phyloP scores from a whole-genome alignment of 2,888 invertebrate genomes.

The Dexiosoma caninum region DNA sequence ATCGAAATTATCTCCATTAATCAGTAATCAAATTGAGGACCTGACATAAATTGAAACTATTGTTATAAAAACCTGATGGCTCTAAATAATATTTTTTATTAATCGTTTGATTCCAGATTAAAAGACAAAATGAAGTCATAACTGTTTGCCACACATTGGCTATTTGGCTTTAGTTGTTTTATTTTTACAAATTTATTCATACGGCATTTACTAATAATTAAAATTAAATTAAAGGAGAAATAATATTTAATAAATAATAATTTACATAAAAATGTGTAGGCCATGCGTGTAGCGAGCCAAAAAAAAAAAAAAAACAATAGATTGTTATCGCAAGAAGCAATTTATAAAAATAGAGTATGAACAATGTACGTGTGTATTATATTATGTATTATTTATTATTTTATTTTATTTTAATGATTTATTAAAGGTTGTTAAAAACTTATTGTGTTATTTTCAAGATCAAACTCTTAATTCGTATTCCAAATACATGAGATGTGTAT shows the following conservation, averaged over 20 bases:
- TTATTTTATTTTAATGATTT: too few species aligned
- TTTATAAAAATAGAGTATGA: not conserved
- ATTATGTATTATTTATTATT: not conserved
- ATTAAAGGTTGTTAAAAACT: not conserved
- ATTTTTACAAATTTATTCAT: not conserved
- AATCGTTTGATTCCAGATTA: too few species aligned
- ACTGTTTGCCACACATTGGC: not conserved
- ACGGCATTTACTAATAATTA: not conserved
- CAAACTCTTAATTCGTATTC: conserved; percentile 1
- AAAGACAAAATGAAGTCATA: too few species aligned
- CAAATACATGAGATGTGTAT: not conserved
- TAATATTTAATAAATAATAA: not conserved
- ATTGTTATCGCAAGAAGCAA: too few species aligned
- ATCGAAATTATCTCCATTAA: too few species aligned
- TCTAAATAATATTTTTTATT: too few species aligned
- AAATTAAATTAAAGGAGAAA: not conserved
- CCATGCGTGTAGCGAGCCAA: not conserved
- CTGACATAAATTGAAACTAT: too few species aligned
- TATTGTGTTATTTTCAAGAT: not conserved
- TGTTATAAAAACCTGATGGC: too few species aligned
- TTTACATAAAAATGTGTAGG: not conserved
- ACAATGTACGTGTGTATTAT: too few species aligned
- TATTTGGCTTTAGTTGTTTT: not conserved
- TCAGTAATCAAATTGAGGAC: too few species aligned
- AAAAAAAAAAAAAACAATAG: not conserved